These are phyloP conservation scores for Megamerina dolium DNA, from an alignment of 2,888 invertebrate genomes.

Conservation along the genomic window DNA sequence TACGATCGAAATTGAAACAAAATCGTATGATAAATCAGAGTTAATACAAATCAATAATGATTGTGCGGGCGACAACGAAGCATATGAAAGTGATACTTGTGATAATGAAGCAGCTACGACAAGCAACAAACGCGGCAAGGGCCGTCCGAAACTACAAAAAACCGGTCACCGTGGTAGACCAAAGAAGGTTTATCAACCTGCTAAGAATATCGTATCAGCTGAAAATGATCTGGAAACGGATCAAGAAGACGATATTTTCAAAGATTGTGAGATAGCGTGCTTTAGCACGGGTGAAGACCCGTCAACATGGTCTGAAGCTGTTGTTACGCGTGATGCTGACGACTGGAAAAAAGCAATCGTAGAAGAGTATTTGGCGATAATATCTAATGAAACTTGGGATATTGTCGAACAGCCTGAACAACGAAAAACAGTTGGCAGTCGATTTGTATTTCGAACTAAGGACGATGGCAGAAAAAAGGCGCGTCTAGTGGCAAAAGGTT, in stretches of 20 bases:
- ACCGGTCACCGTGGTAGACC: constrained; percentile 4
- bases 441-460: constrained; percentile 16
- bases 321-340: constrained; percentile 3
- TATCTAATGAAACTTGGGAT: constrained; percentile 18
- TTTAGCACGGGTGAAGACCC: constrained; percentile 3
- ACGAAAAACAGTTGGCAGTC: constrained; percentile 16
- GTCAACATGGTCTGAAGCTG: constrained; percentile 6
- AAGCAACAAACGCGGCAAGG: constrained; percentile 13
- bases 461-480: constrained; percentile 16
- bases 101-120: too few relatives aligned
- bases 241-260: constrained; percentile 12
- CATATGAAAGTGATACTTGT: not conserved
- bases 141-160: constrained; percentile 4
- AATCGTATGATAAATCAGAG: not conserved
- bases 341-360: constrained; percentile 17
- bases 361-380: constrained; percentile 19
- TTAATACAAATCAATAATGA: constrained; percentile 2
- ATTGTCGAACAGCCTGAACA: constrained; percentile 14
- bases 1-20: constrained; percentile 11
- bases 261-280: constrained; percentile 13
- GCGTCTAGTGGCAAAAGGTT: constrained; percentile 21
- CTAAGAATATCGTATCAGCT: too few relatives aligned
- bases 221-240: not conserved
- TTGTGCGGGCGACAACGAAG: not conserved
- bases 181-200: not conserved